Base-by-base conservation (phyloP, 2,797 vertebrate genomes). In the Eulemur mongoz region DNA sequence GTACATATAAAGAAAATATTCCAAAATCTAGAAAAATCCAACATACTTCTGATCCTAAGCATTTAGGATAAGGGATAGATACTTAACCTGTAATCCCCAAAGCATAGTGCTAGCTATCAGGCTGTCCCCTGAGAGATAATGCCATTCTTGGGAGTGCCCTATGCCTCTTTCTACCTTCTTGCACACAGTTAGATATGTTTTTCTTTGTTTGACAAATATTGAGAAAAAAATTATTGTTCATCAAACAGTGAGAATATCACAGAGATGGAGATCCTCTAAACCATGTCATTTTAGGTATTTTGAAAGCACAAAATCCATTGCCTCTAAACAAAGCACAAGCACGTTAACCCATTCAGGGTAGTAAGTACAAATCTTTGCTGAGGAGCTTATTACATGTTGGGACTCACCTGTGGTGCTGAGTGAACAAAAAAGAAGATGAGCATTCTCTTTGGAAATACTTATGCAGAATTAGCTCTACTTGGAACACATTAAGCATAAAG, bases 401-500 rank as follows among this genome's bases (percentile, higher is more conserved):
- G 38, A 94, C 69, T 89, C 72, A 69, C 61, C 35, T 73, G 48
- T 30, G 30, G 73, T 87, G 11, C 72, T 67, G 38, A 95, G 59
- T 52, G 72, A 93, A 93, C 79, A 45, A 72, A 94, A 67, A 30
- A 59, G 45, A 80, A 92, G 18, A 81, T 69, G 35, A 59, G 32
- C 40, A 73, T 89, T 96, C 69, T 80, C 32, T 93, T 76, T 80
- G 63, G 57, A 92, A 78, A 50, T 32, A 72, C 40, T 86, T 89
- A 82, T 20, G 65, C 54, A 85, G 50, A 81, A 94, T 92, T 90
- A 84, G 80, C 52, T 94, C 90, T 84, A 75, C 92, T 97, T 96
- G 83, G 78, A 93, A 82, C 45, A 78, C 65, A 90, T 84, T 88
- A 81, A 94, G 30, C 30, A 79, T 83, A 67, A 59, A 89, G 27